These are phyloP conservation scores for Emys orbicularis DNA, from an alignment of 2,797 vertebrate species.

Conservation along the genomic window DNA sequence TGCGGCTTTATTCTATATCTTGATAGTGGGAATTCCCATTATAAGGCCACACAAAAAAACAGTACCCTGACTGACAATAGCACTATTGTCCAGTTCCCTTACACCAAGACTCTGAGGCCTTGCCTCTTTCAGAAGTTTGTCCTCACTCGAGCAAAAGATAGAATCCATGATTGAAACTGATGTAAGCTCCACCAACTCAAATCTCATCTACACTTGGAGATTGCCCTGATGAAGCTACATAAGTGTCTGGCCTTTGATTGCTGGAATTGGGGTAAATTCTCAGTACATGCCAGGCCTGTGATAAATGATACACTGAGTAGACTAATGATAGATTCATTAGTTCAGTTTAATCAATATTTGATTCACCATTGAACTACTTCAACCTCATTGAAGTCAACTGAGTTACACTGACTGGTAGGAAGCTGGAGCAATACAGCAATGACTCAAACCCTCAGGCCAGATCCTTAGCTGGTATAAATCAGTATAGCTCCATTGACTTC, in stretches of 20 bases:
- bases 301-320: fast-evolving
- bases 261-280: not conserved
- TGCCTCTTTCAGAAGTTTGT: not conserved
- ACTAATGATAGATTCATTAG: not conserved
- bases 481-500: not conserved
- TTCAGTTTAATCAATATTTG: not conserved
- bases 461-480: not conserved
- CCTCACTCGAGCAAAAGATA: not conserved
- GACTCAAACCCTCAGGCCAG: not conserved
- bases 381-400: not conserved
- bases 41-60: not conserved
- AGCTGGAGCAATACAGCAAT: not conserved
- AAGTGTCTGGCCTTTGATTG: not conserved
- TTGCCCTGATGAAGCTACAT: not conserved
- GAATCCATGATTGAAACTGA: not conserved
- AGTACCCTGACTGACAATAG: not conserved
- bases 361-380: not conserved
- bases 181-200: not conserved
- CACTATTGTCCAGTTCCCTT: not conserved
- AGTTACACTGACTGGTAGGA: not conserved
- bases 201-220: not conserved
- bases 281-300: not conserved
- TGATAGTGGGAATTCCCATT: not conserved
- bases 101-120: not conserved
- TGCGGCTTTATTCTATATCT: not conserved